Evolutionary conservation across 2,888 invertebrate species (phyloP).

Genomic region (Hecatera dysodea): DNA sequence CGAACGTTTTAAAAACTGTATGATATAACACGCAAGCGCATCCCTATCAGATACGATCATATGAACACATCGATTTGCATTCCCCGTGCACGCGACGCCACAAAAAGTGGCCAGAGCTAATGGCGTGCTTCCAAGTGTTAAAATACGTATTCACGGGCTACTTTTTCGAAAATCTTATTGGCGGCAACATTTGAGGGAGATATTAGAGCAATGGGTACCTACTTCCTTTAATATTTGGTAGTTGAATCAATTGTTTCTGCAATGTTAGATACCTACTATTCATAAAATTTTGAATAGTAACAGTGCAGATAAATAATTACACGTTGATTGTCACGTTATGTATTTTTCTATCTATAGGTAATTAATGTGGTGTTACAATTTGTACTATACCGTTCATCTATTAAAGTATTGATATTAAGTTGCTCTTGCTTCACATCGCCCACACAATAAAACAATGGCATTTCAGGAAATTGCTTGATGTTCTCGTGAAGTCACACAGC

Average conservation of each 20-base stretch:
- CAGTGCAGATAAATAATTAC: too few relatives aligned
- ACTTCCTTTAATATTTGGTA: too few relatives aligned
- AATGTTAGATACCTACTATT: background rate
- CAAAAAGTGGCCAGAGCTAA: slow-evolving; percentile 59
- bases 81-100: slow-evolving; percentile 59
- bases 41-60: slow-evolving; percentile 40
- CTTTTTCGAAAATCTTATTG: background rate
- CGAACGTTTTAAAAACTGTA: slow-evolving; percentile 1
- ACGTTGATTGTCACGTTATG: too few relatives aligned
- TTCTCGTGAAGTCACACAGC: background rate
- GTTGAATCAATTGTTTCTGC: background rate
- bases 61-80: slow-evolving; percentile 49
- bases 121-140: slow-evolving; percentile 64
- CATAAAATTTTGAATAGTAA: too few relatives aligned
- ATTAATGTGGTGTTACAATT: too few relatives aligned
- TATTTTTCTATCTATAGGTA: too few relatives aligned
- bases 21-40: slow-evolving; percentile 37
- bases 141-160: slow-evolving; percentile 16
- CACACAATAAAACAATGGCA: background rate
- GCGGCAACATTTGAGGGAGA: slow-evolving; percentile 8
- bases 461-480: background rate
- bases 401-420: too few relatives aligned
- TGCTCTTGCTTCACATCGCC: too few relatives aligned
- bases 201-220: too few relatives aligned
- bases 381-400: too few relatives aligned